Evolutionary conservation across 1,140 invertebrate species (phyloP).

Genomic region (Diabrotica virgifera): DNA sequence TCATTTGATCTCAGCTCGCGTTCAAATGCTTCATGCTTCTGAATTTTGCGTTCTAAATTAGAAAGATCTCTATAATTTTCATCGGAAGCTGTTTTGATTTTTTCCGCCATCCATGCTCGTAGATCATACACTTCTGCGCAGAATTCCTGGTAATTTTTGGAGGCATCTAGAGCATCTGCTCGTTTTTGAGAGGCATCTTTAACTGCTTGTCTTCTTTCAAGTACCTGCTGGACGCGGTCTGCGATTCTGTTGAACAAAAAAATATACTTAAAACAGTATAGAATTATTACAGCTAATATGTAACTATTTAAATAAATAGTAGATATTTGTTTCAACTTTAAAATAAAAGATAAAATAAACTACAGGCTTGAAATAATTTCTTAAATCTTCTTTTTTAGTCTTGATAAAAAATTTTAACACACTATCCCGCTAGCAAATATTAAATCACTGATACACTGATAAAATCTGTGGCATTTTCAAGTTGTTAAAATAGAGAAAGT

Average conservation of each 20-base stretch:
- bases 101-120: conserved; percentile 87
- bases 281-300: background rate
- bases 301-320: too few species aligned
- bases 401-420: too few species aligned
- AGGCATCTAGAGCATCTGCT: conserved; percentile 69
- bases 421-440: too few species aligned
- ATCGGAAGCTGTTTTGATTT: conserved; percentile 85
- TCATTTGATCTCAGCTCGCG: conserved; percentile 90
- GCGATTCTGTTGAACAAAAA: conserved; percentile 59
- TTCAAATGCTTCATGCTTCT: conserved; percentile 98
- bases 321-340: too few species aligned
- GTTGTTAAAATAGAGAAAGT: too few species aligned
- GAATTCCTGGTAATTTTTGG: conserved; percentile 81
- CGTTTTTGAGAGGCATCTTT: conserved; percentile 72
- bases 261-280: background rate
- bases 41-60: conserved; percentile 89
- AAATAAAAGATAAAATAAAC: too few species aligned
- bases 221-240: conserved; percentile 71
- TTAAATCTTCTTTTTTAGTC: too few species aligned
- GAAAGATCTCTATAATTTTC: conserved; percentile 89
- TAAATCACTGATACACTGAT: too few species aligned
- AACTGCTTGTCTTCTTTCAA: conserved; percentile 68
- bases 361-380: too few species aligned
- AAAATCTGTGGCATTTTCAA: too few species aligned
- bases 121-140: conserved; percentile 83